phyloP scores from a whole-genome alignment of 1,140 invertebrate species.

The Polyergus mexicanus region DNA sequence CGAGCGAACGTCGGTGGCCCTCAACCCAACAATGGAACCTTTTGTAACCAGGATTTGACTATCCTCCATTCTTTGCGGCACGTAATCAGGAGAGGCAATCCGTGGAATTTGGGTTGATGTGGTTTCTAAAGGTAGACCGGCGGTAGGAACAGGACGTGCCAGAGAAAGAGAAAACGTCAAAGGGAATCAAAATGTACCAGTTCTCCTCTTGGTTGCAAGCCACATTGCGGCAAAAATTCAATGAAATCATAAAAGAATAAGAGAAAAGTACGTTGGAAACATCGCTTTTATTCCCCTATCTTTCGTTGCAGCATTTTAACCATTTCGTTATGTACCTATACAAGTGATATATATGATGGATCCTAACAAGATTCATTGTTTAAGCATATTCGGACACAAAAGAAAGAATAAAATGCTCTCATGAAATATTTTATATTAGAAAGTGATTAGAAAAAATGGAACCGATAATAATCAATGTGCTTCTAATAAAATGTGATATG shows the following conservation, averaged over 20 bases:
- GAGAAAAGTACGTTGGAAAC: not conserved
- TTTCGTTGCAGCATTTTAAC: constrained; percentile 29
- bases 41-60: constrained; percentile 65
- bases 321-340: not conserved
- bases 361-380: constrained; percentile 12
- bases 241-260: constrained; percentile 22
- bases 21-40: constrained; percentile 70
- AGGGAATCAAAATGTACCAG: constrained; percentile 27
- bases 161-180: constrained; percentile 19
- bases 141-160: constrained; percentile 2
- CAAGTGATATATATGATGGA: not conserved
- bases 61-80: constrained; percentile 62
- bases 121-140: constrained; percentile 33
- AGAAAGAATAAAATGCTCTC: constrained; percentile 9
- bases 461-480: not conserved
- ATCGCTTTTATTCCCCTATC: not conserved
- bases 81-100: constrained; percentile 68
- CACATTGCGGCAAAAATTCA: constrained; percentile 19
- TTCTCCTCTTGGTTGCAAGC: constrained; percentile 7
- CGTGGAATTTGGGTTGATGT: constrained; percentile 71
- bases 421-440: not conserved
- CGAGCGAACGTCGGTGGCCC: constrained; percentile 12
- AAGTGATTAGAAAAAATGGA: not conserved
- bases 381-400: not conserved
- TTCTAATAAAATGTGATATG: not conserved